Evolutionary conservation across 1,140 invertebrate species (phyloP).

Genomic region (Drosophila mayri): DNA sequence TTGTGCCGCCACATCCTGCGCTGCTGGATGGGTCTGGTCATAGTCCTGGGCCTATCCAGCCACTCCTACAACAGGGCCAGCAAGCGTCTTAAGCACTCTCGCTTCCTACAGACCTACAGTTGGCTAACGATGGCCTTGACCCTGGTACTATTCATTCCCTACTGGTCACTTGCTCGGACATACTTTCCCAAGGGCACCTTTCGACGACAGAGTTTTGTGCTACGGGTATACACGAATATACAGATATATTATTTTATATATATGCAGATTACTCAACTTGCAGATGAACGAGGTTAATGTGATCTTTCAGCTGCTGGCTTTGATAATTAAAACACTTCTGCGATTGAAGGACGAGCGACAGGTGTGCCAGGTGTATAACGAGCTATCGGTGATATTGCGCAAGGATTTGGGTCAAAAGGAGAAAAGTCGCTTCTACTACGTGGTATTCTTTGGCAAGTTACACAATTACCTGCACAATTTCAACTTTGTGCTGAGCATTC

Average conservation of each 20-base stretch:
- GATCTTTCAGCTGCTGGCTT: neutral
- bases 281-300: constrained; percentile 1
- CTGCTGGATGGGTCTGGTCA: constrained; percentile 11
- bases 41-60: constrained; percentile 16
- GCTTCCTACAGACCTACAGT: neutral
- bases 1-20: constrained; percentile 16
- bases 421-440: constrained; percentile 11
- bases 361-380: constrained; percentile 16
- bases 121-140: constrained; percentile 4
- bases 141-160: neutral
- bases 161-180: accelerated
- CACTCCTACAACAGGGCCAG: neutral
- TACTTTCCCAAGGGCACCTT: constrained; percentile 22
- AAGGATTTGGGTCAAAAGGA: neutral
- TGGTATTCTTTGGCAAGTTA: constrained; percentile 11
- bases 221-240: neutral
- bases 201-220: constrained; percentile 5
- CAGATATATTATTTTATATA: neutral
- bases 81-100: neutral
- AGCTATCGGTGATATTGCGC: neutral
- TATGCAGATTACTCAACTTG: neutral
- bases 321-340: neutral
- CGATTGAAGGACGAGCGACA: neutral
- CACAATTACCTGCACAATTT: constrained; percentile 31
- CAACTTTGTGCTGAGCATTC: constrained; percentile 6